A percentile compares a stretch with the other conserved stretches of the same genome.
phyloP scores from a whole-genome alignment of 2,888 invertebrate species.

The Pristionchus exspectatus region DNA sequence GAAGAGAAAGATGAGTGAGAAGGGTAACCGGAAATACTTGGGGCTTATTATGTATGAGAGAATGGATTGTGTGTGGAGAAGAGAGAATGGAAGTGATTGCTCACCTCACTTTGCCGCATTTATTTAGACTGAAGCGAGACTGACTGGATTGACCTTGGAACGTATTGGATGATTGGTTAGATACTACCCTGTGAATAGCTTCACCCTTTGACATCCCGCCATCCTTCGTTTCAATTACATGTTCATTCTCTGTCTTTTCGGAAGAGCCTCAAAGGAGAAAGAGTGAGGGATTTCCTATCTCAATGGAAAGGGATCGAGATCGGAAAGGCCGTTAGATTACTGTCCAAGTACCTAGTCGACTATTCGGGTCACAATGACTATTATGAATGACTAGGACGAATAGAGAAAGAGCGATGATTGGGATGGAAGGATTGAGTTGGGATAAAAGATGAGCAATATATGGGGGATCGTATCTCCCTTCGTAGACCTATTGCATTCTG shows the following conservation, averaged over 20 bases:
- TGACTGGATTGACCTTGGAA: constrained; percentile 29
- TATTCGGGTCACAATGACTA: constrained; percentile 39
- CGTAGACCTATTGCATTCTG: neutral
- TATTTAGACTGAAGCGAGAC: neutral
- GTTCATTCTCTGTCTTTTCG: constrained; percentile 29
- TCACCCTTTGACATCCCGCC: constrained; percentile 33
- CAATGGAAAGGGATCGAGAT: constrained; percentile 19
- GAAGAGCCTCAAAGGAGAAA: constrained; percentile 5
- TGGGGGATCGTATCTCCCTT: constrained; percentile 22
- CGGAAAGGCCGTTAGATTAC: constrained; percentile 38
- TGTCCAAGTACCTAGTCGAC: neutral
- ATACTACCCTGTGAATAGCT: neutral
- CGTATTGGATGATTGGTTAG: constrained; percentile 12
- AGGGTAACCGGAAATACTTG: constrained; percentile 55
- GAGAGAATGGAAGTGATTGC: constrained; percentile 30
- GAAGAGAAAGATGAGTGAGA: constrained; percentile 31
- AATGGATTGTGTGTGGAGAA: constrained; percentile 21
- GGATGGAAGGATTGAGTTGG: constrained; percentile 34
- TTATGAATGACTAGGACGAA: neutral
- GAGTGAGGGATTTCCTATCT: neutral
- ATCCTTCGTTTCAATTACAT: constrained; percentile 5
- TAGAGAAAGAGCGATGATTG: constrained; percentile 40
- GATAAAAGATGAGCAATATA: constrained; percentile 18
- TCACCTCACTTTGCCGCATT: constrained; percentile 36
- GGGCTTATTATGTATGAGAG: constrained; percentile 56